Base-by-base conservation (phyloP, 2,113 vertebrate species). In the Psittacus erithacus region DNA sequence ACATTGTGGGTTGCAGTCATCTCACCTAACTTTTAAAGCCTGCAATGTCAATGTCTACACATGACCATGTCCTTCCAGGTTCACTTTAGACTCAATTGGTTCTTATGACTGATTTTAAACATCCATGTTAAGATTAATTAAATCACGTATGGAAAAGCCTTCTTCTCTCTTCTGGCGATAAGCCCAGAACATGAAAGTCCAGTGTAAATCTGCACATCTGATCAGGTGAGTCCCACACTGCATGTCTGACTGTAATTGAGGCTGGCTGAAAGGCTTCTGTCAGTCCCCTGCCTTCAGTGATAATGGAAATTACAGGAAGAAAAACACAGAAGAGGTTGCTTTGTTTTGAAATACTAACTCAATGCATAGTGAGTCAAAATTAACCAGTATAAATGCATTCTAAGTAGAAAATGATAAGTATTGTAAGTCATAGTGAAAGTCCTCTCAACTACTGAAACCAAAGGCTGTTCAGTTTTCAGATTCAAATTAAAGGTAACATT, bases 291-390 rank as follows among this genome's bases (percentile, higher is more conserved):
- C 39, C 52, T 67, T 82, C 0, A 0, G 17, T 68, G 68, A 44
- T n/a, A 82, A 83, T 2, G 1, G 33, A 14, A 15, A 76, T 57
- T 65, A 47, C 47, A 69, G 65, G 69, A 87, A 68, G 47, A 55
- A 82, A 79, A 93, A 55, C n/a, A 67, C 23, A 75, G 38, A 80
- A 85, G 35, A 38, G 25, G 28, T 18, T 63, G 27, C 10, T 76
- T 85, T 76, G 33, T 65, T 85, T 92, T 87, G 52, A 94, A 95
- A 76, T 46, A 67, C 22, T 49, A 53, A 53, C 59, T 70, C 90
- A 77, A 77, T 86, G 29, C 28, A 60, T 33, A 84, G 23, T 44
- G 69, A 50, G 23, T 88, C 38, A 53, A 84, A 95, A 75, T 47
- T 86, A 91, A 38, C 17, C 35, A 55, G n/a, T 46, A 27, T 29